Percentiles rank a stretch among this genome's conserved stretches.
Evolutionary conservation across 1,140 invertebrate genomes (phyloP).

Genomic region (Periplaneta americana): DNA sequence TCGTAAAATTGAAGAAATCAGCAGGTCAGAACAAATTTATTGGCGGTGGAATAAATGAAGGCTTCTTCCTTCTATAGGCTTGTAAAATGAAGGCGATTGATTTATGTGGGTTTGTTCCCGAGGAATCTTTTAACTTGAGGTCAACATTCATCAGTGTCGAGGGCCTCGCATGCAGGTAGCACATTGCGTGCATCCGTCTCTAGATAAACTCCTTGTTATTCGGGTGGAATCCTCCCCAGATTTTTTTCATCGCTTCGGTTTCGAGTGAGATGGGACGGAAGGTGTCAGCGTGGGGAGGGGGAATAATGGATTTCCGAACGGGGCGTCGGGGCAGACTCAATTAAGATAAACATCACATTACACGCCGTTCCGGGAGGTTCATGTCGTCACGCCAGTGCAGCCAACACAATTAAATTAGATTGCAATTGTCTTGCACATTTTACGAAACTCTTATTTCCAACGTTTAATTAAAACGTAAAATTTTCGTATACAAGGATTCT

Average conservation of each 20-base stretch:
- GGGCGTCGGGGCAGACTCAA: slow-evolving; percentile 11
- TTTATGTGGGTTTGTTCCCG: background rate
- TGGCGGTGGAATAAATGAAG: too few relatives aligned
- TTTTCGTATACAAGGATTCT: too few relatives aligned
- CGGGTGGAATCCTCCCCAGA: background rate
- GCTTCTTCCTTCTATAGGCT: background rate
- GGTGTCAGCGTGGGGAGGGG: background rate
- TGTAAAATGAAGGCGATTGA: background rate
- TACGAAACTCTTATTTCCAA: background rate
- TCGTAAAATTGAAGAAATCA: too few relatives aligned
- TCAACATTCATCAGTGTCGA: background rate
- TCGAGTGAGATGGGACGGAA: background rate
- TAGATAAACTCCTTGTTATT: background rate
- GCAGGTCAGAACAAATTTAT: too few relatives aligned
- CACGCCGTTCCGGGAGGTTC: background rate
- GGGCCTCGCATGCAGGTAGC: background rate
- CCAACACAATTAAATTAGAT: background rate
- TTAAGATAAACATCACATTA: slow-evolving; percentile 19
- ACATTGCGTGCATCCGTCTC: background rate
- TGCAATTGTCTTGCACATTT: background rate
- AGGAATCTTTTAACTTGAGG: background rate
- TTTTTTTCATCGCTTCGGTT: background rate
- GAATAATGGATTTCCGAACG: slow-evolving; percentile 14
- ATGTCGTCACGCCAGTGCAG: background rate
- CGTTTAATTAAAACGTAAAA: background rate